phyloP scores from a whole-genome alignment of 2,113 vertebrate species.

The Syngnathoides biaculeatus region DNA sequence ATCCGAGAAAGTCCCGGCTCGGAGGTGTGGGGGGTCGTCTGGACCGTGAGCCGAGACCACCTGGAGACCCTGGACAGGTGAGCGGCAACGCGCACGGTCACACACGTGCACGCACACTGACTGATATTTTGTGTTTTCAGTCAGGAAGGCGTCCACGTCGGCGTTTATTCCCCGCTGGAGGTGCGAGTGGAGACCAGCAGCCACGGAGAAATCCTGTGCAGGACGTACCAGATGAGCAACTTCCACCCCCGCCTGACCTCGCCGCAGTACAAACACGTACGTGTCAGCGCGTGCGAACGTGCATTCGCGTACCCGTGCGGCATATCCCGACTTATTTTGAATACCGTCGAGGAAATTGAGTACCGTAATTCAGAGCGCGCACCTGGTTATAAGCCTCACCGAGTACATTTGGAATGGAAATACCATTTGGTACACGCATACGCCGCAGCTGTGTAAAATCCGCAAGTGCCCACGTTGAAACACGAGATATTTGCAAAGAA shows the following conservation, averaged over 20 bases:
- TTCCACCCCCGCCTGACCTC: slow-evolving; percentile 78
- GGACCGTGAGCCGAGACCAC: slow-evolving; percentile 79
- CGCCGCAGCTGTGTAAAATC: too few relatives aligned
- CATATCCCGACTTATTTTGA: not conserved
- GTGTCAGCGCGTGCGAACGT: too few relatives aligned
- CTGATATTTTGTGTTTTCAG: slow-evolving; percentile 51
- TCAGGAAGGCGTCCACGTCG: slow-evolving; percentile 81
- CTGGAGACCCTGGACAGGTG: slow-evolving; percentile 79
- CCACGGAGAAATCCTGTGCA: slow-evolving; percentile 74
- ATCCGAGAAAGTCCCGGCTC: slow-evolving; percentile 78
- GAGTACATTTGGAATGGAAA: too few relatives aligned
- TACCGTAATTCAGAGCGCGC: too few relatives aligned
- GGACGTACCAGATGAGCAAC: slow-evolving; percentile 87
- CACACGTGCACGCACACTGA: not conserved
- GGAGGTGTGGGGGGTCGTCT: slow-evolving; percentile 91
- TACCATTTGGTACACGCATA: too few relatives aligned
- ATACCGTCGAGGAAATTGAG: too few relatives aligned
- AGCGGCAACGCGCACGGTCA: slow-evolving; percentile 20
- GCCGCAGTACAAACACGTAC: slow-evolving; percentile 90
- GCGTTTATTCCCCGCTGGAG: slow-evolving; percentile 80
- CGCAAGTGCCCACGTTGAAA: too few relatives aligned
- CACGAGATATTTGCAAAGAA: too few relatives aligned
- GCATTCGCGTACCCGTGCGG: not conserved
- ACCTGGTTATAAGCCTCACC: too few relatives aligned
- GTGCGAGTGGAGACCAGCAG: slow-evolving; percentile 78